A percentile compares a stretch with the other conserved stretches of the same genome.
Evolutionary conservation across 2,113 vertebrate genomes (phyloP).

Genomic region (Haplochromis burtoni): DNA sequence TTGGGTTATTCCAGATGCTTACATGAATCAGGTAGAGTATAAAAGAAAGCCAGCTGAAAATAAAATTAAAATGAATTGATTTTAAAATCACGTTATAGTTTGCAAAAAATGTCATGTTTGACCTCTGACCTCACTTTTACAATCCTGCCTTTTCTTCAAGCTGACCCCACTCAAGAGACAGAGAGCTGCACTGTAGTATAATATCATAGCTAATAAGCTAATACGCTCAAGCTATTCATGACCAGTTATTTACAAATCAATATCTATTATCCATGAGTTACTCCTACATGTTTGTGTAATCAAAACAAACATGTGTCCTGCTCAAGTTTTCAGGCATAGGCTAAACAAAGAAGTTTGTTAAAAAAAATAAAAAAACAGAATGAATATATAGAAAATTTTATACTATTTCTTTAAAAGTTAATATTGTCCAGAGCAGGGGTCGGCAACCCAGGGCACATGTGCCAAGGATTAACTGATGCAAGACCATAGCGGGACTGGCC

Average conservation of each 20-base stretch:
- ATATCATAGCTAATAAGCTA: not conserved
- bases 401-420: not conserved
- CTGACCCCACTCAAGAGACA: not conserved
- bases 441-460: not conserved
- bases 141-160: not conserved
- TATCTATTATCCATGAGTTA: not conserved
- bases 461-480: not conserved
- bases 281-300: not conserved
- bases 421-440: not conserved
- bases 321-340: not conserved
- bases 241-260: not conserved
- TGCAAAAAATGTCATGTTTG: not conserved
- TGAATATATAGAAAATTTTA: not conserved
- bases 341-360: not conserved
- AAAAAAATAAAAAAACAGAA: not conserved
- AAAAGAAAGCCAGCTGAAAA: not conserved
- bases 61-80: not conserved
- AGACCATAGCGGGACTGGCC: not conserved
- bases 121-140: not conserved
- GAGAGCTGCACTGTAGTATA: not conserved
- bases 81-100: not conserved
- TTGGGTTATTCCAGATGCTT: not conserved
- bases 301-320: not conserved
- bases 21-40: not conserved
- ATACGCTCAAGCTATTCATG: not conserved